Evolutionary conservation across 2,113 vertebrate genomes (phyloP), one percentile per base, ranked within the genome.

Genomic region (Festucalex cinctus): DNA sequence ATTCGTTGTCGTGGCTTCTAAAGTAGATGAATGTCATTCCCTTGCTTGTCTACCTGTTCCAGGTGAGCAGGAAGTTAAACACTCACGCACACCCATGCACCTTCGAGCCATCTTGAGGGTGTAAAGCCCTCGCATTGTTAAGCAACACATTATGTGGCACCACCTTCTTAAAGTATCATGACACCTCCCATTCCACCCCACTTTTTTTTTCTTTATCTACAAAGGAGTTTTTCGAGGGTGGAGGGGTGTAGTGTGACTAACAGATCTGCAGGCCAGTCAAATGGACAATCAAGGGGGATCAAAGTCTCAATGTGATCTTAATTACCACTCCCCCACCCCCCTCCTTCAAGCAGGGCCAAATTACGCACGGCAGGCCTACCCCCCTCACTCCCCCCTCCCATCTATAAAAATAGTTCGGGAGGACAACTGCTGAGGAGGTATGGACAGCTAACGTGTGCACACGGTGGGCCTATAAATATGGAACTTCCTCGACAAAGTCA

Each of bases 221-320:
- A 80, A 77, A 79, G 63, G 51, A 0, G n/a, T n/a, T 10, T 69
- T 54, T 51, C 36, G 35, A 22, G 24, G 59, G 70, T 48, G 49
- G 65, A 66, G 78, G 68, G 66, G 63, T 63, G 68, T 66, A 58
- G 69, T 58, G 69, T 76, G 80, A 81, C 79, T 71, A 37, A 75
- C 78, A 83, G 86, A 89, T 91, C 88, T 81, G 66, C 82, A 76
- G 84, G 83, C 83, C 87, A 88, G 88, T 91, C 89, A 91, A 89
- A 91, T 89, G 88, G 88, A 91, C 89, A 91, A 90, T 90, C 85
- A 78, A 75, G 79, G 82, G 60, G 84, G 88, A 92, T 93, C 91
- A 92, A 91, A 92, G 91, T 85, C 84, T 80, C 85, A 88, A 87
- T 91, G 87, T 81, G 87, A 82, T 75, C 76, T 90, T 92, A 92